phyloP scores from a whole-genome alignment of 2,888 invertebrate genomes.

The Nesidiocoris tenuis region DNA sequence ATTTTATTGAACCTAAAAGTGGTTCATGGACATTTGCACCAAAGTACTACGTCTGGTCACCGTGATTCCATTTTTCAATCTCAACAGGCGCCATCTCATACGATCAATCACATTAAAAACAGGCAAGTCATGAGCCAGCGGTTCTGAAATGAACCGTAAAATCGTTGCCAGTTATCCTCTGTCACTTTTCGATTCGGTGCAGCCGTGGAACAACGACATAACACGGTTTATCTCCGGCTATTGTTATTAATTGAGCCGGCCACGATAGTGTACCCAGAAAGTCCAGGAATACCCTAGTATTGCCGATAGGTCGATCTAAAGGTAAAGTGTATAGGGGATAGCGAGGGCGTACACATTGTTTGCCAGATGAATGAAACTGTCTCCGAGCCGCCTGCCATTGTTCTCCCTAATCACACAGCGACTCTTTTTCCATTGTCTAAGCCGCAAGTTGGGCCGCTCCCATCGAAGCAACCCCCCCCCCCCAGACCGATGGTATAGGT shows the following conservation, averaged over 20 bases:
- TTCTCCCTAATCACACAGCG: constrained; percentile 2
- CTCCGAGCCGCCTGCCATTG: constrained; percentile 31
- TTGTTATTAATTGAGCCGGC: background rate
- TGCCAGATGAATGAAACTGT: constrained; percentile 43
- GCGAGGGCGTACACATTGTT: constrained; percentile 24
- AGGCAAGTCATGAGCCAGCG: background rate
- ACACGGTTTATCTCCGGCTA: background rate
- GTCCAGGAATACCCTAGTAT: background rate
- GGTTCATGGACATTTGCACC: no score
- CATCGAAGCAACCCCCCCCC: constrained; percentile 18
- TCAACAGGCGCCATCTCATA: background rate
- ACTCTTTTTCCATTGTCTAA: constrained; percentile 35
- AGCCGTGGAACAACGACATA: background rate
- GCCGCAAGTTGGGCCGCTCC: constrained; percentile 34
- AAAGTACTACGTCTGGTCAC: no score
- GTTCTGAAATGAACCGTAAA: background rate
- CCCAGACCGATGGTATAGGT: no score
- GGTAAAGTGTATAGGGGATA: background rate
- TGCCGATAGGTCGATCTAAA: background rate
- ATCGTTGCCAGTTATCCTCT: background rate
- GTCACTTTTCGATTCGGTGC: background rate
- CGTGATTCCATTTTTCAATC: no score
- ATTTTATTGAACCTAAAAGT: no score
- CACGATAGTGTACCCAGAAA: background rate
- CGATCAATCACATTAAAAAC: background rate